phyloP scores from a whole-genome alignment of 2,113 vertebrate genomes.

The Columba livia region DNA sequence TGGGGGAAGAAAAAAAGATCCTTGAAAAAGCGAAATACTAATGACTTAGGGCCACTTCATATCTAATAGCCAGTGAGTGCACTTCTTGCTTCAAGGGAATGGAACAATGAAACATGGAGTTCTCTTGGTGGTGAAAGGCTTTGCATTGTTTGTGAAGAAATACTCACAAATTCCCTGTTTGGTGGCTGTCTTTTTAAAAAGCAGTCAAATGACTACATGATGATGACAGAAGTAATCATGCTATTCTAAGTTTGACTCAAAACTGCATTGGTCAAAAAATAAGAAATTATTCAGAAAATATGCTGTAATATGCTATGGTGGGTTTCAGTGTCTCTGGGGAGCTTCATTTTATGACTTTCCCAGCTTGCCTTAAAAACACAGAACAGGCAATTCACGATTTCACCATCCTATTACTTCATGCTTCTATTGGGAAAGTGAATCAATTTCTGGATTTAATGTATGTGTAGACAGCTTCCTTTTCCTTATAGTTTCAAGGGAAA shows the following conservation, averaged over 20 bases:
- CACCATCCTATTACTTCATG: neutral
- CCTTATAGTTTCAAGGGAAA: constrained; percentile 10
- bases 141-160: neutral
- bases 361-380: constrained; percentile 16
- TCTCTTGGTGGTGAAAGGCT: neutral
- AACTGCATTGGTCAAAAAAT: neutral
- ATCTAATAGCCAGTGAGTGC: neutral
- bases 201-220: neutral
- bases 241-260: neutral
- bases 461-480: constrained; percentile 1
- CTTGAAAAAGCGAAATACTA: constrained; percentile 14
- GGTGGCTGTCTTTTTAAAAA: neutral
- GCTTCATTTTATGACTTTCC: neutral
- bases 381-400: neutral
- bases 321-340: constrained; percentile 3
- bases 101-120: neutral
- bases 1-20: neutral
- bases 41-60: constrained; percentile 24
- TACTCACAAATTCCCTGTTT: neutral
- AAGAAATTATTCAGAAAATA: constrained; percentile 9
- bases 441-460: constrained; percentile 1
- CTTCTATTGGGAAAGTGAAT: constrained; percentile 33
- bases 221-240: neutral
- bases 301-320: neutral
- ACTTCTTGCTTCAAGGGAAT: neutral